Base-by-base conservation (phyloP, 2,888 invertebrate species). In the Microplitis deprimator region DNA sequence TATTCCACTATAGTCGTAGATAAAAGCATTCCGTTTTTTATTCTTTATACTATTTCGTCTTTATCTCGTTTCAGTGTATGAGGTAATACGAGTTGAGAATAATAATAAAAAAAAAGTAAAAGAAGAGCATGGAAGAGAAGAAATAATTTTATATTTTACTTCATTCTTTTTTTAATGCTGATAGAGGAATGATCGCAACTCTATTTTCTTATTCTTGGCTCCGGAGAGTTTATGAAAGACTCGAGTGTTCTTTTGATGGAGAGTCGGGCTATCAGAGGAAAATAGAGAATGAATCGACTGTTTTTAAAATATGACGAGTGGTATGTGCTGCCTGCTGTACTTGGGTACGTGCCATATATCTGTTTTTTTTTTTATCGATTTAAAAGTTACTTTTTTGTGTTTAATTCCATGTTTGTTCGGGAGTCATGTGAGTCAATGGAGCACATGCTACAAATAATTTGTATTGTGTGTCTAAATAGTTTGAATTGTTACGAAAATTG, bases 281-380 rank as follows among this genome's bases (percentile, higher is more conserved):
- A 69, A 75, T 69, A n/a, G 71, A 61, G 71, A 75, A 69, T 75
- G 62, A 69, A 75, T 75, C 50, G 69, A 75, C 69, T 62, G 62
- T 69, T 38, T 68, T 68, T 1, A 61, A 39, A 68, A 69, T 75
- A 69, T 41, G 7, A 29, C 17, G 61, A 39, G 67, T 60, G 74
- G 59, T 65, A 62, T 17, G 16, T 13, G 65, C 65, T 29, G 75
- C 8, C 40, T 68, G 62, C 41, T 68, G 75, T 69, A 70, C 70
- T 76, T 76, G 75, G 64, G 75, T 76, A 70, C 62, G 76, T 68
- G 68, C 68, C 68, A 69, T 61, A 62, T 13, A 17, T 65, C 20
- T 65, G 20, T 65, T 65, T 65, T 29, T 29, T 50, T 50, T 70
- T 13, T 40, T 40, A 70, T 29, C 29, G n/a, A 50, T 70, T 17